Percentiles rank a stretch among this genome's conserved stretches.
Evolutionary conservation across 2,797 vertebrate species (phyloP).

Genomic region (Peromyscus eremicus): DNA sequence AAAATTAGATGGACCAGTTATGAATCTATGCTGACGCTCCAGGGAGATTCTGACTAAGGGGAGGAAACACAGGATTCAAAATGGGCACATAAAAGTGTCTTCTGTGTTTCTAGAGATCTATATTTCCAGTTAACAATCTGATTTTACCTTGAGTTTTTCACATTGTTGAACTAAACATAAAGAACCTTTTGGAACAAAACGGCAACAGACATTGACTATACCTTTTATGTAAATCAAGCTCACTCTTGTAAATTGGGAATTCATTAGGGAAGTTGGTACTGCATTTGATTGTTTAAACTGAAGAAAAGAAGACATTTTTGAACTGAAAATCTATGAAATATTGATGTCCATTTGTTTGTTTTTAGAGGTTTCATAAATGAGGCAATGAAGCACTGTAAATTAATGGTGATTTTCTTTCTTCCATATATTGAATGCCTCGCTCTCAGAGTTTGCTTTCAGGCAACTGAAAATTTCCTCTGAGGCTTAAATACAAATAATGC

Average conservation of each 20-base stretch:
- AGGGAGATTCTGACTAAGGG: conserved; percentile 54
- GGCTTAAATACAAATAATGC: background rate
- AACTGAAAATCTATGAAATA: conserved; percentile 33
- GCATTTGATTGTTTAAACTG: conserved; percentile 5
- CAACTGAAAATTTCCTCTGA: background rate
- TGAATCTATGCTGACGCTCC: conserved; percentile 11
- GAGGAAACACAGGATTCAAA: conserved; percentile 42
- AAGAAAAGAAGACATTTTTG: conserved; percentile 21
- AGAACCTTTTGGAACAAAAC: conserved; percentile 48
- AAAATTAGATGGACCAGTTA: conserved; percentile 63
- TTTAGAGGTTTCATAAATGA: background rate
- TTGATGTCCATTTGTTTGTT: background rate
- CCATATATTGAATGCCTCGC: background rate
- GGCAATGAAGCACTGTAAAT: background rate
- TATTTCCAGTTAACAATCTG: conserved; percentile 57
- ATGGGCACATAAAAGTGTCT: conserved; percentile 41
- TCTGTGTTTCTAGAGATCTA: conserved; percentile 44
- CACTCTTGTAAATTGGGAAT: conserved; percentile 11
- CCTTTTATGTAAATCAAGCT: background rate
- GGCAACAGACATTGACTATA: background rate
- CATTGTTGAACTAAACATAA: conserved; percentile 33
- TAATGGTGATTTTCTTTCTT: conserved; percentile 27
- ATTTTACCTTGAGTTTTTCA: conserved; percentile 44
- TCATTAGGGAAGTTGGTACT: conserved; percentile 44
- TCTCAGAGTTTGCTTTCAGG: conserved; percentile 24